Conservation (phyloP, 2,113 vertebrate genomes). For the Chroicocephalus ridibundus region DNA sequence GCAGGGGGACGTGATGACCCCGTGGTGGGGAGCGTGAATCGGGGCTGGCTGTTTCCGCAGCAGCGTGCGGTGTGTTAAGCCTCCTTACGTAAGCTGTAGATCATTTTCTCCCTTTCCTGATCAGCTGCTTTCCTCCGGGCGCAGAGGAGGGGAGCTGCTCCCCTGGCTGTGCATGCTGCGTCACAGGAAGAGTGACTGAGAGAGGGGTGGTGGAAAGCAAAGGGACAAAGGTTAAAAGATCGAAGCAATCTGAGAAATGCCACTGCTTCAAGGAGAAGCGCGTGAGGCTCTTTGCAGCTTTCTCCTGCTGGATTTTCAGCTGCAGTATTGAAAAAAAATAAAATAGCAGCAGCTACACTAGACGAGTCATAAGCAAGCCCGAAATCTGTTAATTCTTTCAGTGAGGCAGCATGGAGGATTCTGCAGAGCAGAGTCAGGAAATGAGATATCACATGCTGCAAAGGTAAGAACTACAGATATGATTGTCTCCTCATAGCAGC, state of each 20-base stretch:
- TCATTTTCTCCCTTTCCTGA: neutral
- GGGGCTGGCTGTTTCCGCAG: neutral
- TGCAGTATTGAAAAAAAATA: neutral
- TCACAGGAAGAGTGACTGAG: neutral
- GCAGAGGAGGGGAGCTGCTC: neutral
- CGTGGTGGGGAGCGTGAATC: neutral
- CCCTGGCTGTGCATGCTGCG: neutral
- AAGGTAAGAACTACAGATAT: conserved; percentile 56
- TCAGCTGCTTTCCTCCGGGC: neutral
- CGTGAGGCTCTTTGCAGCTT: neutral
- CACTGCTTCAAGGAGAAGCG: neutral
- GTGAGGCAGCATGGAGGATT: conserved; percentile 63
- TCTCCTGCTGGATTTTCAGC: conserved; percentile 22
- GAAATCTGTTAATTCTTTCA: conserved; percentile 6
- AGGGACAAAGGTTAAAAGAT: conserved; percentile 43
- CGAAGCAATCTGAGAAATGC: neutral
- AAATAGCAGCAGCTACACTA: neutral
- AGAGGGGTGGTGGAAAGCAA: neutral
- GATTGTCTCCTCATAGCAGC: neutral
- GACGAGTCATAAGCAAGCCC: neutral
- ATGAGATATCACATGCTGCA: conserved; percentile 76
- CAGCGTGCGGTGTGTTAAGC: neutral
- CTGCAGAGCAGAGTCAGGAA: conserved; percentile 61
- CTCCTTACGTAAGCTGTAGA: conserved; percentile 13
- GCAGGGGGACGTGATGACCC: neutral